Evolutionary conservation across 2,888 invertebrate species (phyloP).

Genomic region (Drosophila multiciliata): DNA sequence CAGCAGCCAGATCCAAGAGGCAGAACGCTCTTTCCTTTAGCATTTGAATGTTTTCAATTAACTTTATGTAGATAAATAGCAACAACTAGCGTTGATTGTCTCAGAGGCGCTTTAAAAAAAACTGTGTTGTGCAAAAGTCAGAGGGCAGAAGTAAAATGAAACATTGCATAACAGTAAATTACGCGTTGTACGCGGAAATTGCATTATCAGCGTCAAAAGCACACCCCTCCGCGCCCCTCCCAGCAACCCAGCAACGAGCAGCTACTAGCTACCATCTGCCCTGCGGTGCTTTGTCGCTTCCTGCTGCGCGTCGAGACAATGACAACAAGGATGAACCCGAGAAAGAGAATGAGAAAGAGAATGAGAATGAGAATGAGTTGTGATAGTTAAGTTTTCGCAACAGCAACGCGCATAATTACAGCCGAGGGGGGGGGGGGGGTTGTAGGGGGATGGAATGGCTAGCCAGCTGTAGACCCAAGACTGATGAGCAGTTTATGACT

Average conservation of each 20-base stretch:
- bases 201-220: constrained; percentile 83
- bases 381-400: constrained; percentile 64
- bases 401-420: constrained; percentile 75
- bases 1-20: constrained; percentile 29
- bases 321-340: constrained; percentile 37
- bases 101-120: constrained; percentile 34
- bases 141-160: constrained; percentile 63
- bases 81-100: constrained; percentile 61
- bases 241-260: constrained; percentile 18
- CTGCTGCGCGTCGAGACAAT: constrained; percentile 71
- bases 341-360: constrained; percentile 45
- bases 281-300: constrained; percentile 69
- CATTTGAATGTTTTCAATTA: constrained; percentile 76
- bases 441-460: background rate
- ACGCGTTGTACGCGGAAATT: constrained; percentile 77
- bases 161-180: constrained; percentile 81
- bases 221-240: background rate
- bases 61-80: constrained; percentile 71
- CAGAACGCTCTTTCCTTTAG: constrained; percentile 4
- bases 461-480: constrained; percentile 53
- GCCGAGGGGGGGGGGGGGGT: constrained; percentile 16
- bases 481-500: constrained; percentile 84
- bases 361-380: constrained; percentile 60
- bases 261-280: constrained; percentile 45
- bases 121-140: constrained; percentile 30